phyloP scores from a whole-genome alignment of 2,113 vertebrate genomes.

The Bujurquina vittata region DNA sequence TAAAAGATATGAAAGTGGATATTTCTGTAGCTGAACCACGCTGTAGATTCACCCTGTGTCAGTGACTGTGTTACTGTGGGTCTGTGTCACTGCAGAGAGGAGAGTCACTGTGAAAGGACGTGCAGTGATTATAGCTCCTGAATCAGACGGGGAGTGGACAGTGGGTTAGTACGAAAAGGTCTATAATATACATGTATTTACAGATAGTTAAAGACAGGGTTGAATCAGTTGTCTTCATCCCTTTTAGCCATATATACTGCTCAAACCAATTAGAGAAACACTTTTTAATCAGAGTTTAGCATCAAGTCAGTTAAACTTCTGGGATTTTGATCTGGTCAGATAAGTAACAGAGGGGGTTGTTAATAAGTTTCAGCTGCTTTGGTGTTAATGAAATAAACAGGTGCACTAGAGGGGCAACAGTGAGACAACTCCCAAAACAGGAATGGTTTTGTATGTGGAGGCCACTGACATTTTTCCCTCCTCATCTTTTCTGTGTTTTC shows the following conservation, averaged over 20 bases:
- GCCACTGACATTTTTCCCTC: no score
- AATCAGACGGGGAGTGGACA: neutral
- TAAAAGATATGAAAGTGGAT: constrained; percentile 15
- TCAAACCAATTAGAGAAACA: no score
- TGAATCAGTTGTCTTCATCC: neutral
- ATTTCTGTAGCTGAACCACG: constrained; percentile 12
- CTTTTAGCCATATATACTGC: neutral
- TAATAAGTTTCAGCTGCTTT: no score
- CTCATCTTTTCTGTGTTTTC: no score
- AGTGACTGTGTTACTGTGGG: neutral
- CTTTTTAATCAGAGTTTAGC: no score
- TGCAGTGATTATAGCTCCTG: neutral
- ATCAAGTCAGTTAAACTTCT: neutral
- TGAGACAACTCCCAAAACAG: no score
- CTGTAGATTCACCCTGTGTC: neutral
- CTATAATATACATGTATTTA: neutral
- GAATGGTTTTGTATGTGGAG: no score
- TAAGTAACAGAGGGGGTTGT: no score
- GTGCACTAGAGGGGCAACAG: no score
- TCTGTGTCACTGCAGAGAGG: neutral
- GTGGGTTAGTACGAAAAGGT: neutral
- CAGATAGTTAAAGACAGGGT: neutral
- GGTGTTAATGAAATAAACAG: no score
- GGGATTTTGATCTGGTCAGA: no score
- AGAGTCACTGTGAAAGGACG: neutral